Evolutionary conservation across 2,113 vertebrate genomes (phyloP).

Genomic region (Tetrao urogallus): DNA sequence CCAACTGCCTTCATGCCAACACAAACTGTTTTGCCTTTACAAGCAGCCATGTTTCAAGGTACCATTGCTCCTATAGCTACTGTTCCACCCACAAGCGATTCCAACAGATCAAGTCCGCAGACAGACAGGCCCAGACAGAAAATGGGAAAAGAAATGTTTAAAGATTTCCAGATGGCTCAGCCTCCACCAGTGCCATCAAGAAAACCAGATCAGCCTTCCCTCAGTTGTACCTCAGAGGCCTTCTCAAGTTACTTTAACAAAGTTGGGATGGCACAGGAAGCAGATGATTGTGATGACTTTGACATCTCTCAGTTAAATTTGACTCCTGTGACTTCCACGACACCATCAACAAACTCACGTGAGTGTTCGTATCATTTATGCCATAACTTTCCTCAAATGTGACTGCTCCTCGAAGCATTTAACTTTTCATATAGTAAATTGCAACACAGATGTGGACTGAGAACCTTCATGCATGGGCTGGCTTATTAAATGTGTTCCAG

Average conservation of each 20-base stretch:
- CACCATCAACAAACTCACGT: slow-evolving; percentile 98
- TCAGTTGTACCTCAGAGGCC: slow-evolving; percentile 94
- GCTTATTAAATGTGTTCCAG: not conserved
- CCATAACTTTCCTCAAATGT: not conserved
- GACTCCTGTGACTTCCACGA: slow-evolving; percentile 97
- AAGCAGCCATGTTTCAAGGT: slow-evolving; percentile 97
- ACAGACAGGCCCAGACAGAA: slow-evolving; percentile 88
- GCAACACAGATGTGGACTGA: not conserved
- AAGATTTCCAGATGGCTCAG: slow-evolving; percentile 97
- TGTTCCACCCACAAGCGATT: slow-evolving; percentile 83
- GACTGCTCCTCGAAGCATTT: not conserved
- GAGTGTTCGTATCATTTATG: slow-evolving; percentile 69
- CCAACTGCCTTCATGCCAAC: slow-evolving; percentile 97
- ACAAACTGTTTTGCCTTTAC: slow-evolving; percentile 95
- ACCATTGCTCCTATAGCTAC: slow-evolving; percentile 86
- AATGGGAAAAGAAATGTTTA: slow-evolving; percentile 95
- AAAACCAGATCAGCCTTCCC: slow-evolving; percentile 89
- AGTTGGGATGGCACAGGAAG: slow-evolving; percentile 95
- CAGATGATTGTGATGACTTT: slow-evolving; percentile 98
- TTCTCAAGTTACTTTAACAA: slow-evolving; percentile 98
- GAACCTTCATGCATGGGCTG: not conserved
- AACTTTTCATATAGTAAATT: not conserved
- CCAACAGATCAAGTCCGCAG: slow-evolving; percentile 89
- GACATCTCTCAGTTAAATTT: slow-evolving; percentile 99
- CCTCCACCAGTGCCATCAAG: slow-evolving; percentile 91